These are phyloP conservation scores for Platycercus adscitus DNA, from an alignment of 2,113 vertebrate species.

Conservation along the genomic window DNA sequence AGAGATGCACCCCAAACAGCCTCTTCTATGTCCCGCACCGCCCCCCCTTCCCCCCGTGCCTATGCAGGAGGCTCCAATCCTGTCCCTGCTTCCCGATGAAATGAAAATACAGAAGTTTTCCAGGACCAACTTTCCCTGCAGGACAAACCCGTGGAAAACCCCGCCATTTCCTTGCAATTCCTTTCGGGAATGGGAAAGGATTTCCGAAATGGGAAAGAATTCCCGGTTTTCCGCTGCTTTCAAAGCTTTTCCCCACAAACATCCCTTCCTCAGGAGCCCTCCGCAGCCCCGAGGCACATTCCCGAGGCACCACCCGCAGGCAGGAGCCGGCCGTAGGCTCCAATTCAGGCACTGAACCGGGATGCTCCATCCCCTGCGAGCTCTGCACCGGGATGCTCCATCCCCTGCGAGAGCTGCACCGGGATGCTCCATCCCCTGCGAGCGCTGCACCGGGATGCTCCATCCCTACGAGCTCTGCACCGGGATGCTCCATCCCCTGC, in stretches of 20 bases:
- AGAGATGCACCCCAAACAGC: neutral
- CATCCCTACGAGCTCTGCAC: accelerated
- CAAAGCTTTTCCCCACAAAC: neutral
- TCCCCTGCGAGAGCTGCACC: accelerated
- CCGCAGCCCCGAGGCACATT: neutral
- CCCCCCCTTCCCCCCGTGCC: accelerated
- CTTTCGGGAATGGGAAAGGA: neutral
- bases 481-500: neutral
- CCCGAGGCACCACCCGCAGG: neutral
- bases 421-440: neutral
- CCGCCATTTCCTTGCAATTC: neutral
- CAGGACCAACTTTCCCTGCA: neutral
- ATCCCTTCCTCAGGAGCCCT: neutral
- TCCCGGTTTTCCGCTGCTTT: neutral
- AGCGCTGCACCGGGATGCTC: too few relatives aligned
- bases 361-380: too few relatives aligned
- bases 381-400: too few relatives aligned
- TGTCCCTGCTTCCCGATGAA: accelerated
- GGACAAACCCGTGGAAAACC: neutral
- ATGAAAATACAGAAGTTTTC: neutral
- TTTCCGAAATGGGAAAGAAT: neutral
- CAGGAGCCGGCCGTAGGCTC: too few relatives aligned
- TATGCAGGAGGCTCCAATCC: accelerated
- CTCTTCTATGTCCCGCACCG: neutral
- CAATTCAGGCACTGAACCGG: too few relatives aligned